Evolutionary conservation across 35 echinoderm and acorn worm genomes (phyloP), one percentile per base, ranked within the genome.

Genomic region (Strongylocentrotus purpuratus): DNA sequence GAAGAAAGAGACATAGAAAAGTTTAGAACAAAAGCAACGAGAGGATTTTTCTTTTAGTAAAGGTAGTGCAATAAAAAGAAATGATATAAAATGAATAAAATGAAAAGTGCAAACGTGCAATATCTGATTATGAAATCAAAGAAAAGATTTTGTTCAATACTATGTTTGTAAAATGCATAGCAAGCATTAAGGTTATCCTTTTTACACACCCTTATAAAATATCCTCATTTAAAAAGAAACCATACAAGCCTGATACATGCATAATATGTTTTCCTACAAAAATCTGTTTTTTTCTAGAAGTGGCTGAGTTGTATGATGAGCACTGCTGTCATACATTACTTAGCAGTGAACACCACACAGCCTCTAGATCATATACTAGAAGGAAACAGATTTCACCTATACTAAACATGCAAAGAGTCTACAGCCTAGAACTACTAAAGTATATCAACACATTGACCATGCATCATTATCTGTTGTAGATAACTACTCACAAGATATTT

Each of bases 391-490:
- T 78, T n/a, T n/a, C 22, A 78, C 28, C 28, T 28, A 78, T 78
- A 28, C 20, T 78, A 78, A 78, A 22, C 65, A 78, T 78, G 65
- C 65, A 28, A 78, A 78, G 65, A 78, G 65, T n/a, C 65, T n/a
- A 0, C 65, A 31, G 65, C 65, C 65, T 78, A 78, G 50, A 55
- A 15, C 50, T 41, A 41, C 35, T 55, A 55, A 22, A 78, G 22
- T 78, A 78, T 78, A 78, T 28, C 65, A 78, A 78, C 65, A 78
- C 65, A 78, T 78, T 78, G 65, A 78, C 65, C 65, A 78, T 78
- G 65, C 65, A 78, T 78, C 65, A 78, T 22, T 78, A 59, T 13
- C 52, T 59, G 52, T 17, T 41, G 35, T 41, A 41, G 3, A 41
- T 41, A n/a, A n/a, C n/a, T n/a, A 41, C 35, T 41, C 3, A 41